Conservation (phyloP, 2,113 vertebrate species). For the Colossoma macropomum region DNA sequence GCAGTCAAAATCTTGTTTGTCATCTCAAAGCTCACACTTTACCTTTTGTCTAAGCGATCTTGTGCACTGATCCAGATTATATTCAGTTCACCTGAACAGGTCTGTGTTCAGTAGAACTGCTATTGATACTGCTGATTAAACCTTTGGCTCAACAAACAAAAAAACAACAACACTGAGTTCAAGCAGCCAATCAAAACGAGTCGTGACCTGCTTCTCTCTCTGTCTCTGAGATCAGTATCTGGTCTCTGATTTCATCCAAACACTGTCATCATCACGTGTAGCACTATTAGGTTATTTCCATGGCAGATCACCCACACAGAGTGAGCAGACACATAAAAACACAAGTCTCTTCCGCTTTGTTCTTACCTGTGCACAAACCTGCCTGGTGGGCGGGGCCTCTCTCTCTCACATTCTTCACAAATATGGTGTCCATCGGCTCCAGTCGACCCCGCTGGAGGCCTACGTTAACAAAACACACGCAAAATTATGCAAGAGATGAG, state of each 20-base stretch:
- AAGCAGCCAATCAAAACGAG: constrained; percentile 43
- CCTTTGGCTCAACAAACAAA: neutral
- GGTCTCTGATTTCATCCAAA: neutral
- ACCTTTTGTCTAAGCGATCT: neutral
- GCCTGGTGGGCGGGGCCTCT: constrained; percentile 91
- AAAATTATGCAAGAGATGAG: constrained; percentile 8
- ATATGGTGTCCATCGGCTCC: constrained; percentile 99
- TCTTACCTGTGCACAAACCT: constrained; percentile 90
- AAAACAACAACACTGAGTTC: neutral
- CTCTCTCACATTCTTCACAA: constrained; percentile 95
- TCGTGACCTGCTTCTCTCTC: neutral
- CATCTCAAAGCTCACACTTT: no score
- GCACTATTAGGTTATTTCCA: neutral
- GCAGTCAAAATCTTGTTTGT: neutral
- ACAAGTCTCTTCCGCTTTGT: neutral
- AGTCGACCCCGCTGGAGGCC: constrained; percentile 78
- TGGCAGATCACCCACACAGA: neutral
- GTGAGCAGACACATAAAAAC: constrained; percentile 18
- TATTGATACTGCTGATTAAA: neutral
- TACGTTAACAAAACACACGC: constrained; percentile 52
- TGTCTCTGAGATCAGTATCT: neutral
- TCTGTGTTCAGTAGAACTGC: neutral
- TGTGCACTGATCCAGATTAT: neutral
- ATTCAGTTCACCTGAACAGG: neutral
- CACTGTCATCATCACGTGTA: neutral